Evolutionary conservation across 2,113 vertebrate species (phyloP).

Genomic region (Vicugna pacos): DNA sequence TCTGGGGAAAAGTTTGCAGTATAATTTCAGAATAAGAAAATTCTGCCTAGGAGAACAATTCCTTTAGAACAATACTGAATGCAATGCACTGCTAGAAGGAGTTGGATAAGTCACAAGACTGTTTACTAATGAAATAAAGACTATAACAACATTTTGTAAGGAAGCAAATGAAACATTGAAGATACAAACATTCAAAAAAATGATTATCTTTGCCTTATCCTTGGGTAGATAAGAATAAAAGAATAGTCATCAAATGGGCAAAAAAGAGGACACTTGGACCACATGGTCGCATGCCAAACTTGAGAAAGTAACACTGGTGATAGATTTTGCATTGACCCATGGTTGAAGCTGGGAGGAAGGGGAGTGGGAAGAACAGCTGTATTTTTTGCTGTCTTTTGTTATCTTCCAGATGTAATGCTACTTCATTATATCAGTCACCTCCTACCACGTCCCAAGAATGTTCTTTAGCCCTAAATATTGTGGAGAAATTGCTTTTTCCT

Average conservation of each 20-base stretch:
- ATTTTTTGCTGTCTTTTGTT: not conserved
- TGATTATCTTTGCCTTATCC: not conserved
- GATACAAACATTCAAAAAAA: not conserved
- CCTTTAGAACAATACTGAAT: not conserved
- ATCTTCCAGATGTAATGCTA: not conserved
- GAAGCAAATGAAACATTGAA: not conserved
- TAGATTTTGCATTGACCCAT: not conserved
- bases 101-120: not conserved
- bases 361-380: not conserved
- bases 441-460: not conserved
- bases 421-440: not conserved
- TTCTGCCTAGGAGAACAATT: not conserved
- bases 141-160: not conserved
- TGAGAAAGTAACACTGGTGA: not conserved
- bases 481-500: slow-evolving; percentile 13
- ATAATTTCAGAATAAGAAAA: slow-evolving; percentile 18
- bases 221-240: not conserved
- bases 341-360: not conserved
- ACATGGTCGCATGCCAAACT: not conserved
- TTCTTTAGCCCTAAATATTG: not conserved
- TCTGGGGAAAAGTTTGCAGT: not conserved
- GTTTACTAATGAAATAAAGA: not conserved
- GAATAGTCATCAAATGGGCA: not conserved
- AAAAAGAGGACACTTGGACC: not conserved
- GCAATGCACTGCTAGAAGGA: not conserved